A percentile compares a stretch with the other conserved stretches of the same genome.
Evolutionary conservation across 2,888 invertebrate species (phyloP).

Genomic region (Omphaloscelis lunosa): DNA sequence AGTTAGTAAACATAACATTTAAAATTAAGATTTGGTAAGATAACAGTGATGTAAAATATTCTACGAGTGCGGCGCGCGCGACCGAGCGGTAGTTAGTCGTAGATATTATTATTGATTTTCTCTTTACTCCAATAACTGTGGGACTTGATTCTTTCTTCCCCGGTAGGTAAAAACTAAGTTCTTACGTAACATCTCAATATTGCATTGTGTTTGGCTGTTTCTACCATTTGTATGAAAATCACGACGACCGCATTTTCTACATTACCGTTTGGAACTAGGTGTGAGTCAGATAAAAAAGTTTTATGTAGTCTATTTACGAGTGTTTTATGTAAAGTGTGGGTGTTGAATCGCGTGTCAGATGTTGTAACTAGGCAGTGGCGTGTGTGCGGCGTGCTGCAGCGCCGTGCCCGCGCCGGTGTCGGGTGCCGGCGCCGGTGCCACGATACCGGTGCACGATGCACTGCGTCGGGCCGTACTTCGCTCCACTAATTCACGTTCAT

Average conservation of each 20-base stretch:
- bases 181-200: constrained; percentile 55
- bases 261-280: constrained; percentile 65
- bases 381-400: constrained; percentile 39
- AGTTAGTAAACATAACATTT: no score
- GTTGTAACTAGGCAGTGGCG: constrained; percentile 47
- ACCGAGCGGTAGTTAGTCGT: constrained; percentile 55
- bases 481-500: constrained; percentile 74
- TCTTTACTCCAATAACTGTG: constrained; percentile 70
- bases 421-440: constrained; percentile 32
- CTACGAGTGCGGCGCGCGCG: constrained; percentile 53
- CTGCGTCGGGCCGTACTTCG: constrained; percentile 53
- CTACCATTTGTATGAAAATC: constrained; percentile 60
- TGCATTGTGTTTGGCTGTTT: constrained; percentile 57
- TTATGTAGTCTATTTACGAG: constrained; percentile 73
- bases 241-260: constrained; percentile 66
- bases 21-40: no score
- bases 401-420: constrained; percentile 31
- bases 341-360: constrained; percentile 75
- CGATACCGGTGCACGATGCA: constrained; percentile 61
- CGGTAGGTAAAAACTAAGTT: constrained; percentile 39
- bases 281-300: constrained; percentile 70
- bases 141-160: constrained; percentile 61
- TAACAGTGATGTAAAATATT: no score
- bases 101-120: constrained; percentile 74
- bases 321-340: constrained; percentile 74